Evolutionary conservation across 1,140 invertebrate species (phyloP), one percentile per base, ranked within the genome.

Genomic region (Agrypnia vestita): DNA sequence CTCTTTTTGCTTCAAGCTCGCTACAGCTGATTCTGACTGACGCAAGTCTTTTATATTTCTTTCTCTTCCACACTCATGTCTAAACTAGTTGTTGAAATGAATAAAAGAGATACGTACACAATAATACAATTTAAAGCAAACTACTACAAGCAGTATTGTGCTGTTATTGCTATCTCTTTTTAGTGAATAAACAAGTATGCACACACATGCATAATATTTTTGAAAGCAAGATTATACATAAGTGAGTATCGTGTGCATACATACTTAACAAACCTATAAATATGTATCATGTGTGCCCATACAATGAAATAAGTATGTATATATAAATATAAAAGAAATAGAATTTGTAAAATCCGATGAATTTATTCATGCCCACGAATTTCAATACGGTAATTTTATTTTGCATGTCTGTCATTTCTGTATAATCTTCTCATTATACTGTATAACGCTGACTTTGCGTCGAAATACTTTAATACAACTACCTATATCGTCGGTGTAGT

Each of bases 21-120:
- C 59, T 78, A 78, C 76, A 78, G 76, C 76, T 78, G 76, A 78
- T 78, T 78, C 46, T 78, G 55, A 78, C 61, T 78, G 47, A 55
- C 76, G 62, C 62, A 73, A 51, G 49, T 35, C 69, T 73, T 13
- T 9, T 17, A 46, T 69, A 15, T 69, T 46, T 47, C 44, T 19
- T 9, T 69, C 64, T 69, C 44, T 49, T 1, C 15, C 10, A 13
- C 15, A 17, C 64, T 35, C 44, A 69, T 69, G 1, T 35, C 25
- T 21, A 64, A n/a, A 13, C n/a, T 8, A 35, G n/a, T 21, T 8
- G 61, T 64, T 35, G n/a, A 64, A 64, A 44, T 4, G 61, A 64
- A 25, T 51, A 13, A 64, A 64, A n/a, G 35, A 35, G 61, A 64
- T 25, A 35, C 25, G 25, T 59, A 25, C 35, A 64, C 11, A 64